Conservation (phyloP, 2,888 invertebrate species). For the Stenoptilia bipunctidactyla region DNA sequence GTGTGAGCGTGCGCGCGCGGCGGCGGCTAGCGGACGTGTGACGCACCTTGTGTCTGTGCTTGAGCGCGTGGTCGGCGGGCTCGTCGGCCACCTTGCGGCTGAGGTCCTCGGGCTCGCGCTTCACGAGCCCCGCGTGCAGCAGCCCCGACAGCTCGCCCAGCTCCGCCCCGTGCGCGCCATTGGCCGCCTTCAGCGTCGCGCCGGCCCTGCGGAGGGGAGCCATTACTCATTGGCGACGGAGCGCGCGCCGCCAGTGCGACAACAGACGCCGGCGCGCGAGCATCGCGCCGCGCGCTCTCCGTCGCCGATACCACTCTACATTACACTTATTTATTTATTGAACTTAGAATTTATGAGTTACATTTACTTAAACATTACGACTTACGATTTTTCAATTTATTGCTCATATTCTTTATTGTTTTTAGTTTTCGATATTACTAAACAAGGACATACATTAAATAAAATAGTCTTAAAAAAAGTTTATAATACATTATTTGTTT, state of each 20-base stretch:
- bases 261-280: conserved; percentile 19
- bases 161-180: conserved; percentile 78
- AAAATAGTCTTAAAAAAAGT: no score
- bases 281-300: neutral
- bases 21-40: conserved; percentile 67
- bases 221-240: conserved; percentile 53
- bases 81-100: conserved; percentile 78
- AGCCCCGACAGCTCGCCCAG: conserved; percentile 73
- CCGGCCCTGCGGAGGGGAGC: conserved; percentile 76
- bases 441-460: no score
- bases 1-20: conserved; percentile 69
- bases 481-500: no score
- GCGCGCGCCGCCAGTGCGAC: conserved; percentile 50
- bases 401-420: no score
- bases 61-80: conserved; percentile 72
- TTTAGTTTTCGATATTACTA: no score
- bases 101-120: conserved; percentile 86
- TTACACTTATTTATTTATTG: neutral
- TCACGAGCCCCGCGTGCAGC: conserved; percentile 78
- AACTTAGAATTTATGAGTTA: no score
- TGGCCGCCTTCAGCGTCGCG: conserved; percentile 73
- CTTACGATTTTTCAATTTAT: no score
- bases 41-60: conserved; percentile 76
- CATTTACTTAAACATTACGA: no score
- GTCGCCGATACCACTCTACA: neutral